These are phyloP conservation scores for Oncorhynchus mykiss DNA, from an alignment of 2,113 vertebrate species.

Conservation along the genomic window DNA sequence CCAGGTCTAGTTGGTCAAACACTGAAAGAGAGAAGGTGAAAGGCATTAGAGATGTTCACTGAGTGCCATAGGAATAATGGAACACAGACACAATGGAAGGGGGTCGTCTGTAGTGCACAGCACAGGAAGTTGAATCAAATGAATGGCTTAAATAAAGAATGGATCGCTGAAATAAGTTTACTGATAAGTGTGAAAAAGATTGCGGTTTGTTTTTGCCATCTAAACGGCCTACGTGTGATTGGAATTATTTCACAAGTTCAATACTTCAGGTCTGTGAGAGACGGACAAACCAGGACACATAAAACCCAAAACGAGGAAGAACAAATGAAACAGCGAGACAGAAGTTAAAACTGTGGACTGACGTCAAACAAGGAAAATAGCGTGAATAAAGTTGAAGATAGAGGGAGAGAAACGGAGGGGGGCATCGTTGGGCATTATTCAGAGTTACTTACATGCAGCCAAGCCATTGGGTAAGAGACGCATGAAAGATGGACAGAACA, in stretches of 20 bases:
- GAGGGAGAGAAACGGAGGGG: neutral
- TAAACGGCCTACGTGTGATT: too few species aligned
- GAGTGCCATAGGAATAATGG: neutral
- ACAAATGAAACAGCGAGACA: neutral
- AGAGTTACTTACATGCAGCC: slow-evolving; percentile 99
- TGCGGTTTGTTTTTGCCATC: too few species aligned
- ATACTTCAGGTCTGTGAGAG: neutral
- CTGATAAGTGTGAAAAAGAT: too few species aligned
- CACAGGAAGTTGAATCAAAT: too few species aligned
- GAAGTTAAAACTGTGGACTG: neutral
- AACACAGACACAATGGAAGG: neutral
- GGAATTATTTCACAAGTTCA: neutral
- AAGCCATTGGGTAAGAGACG: slow-evolving; percentile 98
- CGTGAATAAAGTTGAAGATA: neutral
- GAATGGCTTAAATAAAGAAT: too few species aligned
- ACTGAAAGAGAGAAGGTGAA: slow-evolving; percentile 72
- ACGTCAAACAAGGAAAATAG: neutral
- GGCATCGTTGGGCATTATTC: slow-evolving; percentile 68
- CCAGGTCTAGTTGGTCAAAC: slow-evolving; percentile 95
- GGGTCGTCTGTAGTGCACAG: too few species aligned
- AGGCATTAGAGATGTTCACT: neutral
- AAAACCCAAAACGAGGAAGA: neutral
- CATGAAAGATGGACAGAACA: slow-evolving; percentile 97
- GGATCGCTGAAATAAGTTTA: neutral
- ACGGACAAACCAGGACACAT: neutral